Evolutionary conservation across 2,113 vertebrate genomes (phyloP), one percentile per base, ranked within the genome.

Genomic region (Neofelis nebulosa): DNA sequence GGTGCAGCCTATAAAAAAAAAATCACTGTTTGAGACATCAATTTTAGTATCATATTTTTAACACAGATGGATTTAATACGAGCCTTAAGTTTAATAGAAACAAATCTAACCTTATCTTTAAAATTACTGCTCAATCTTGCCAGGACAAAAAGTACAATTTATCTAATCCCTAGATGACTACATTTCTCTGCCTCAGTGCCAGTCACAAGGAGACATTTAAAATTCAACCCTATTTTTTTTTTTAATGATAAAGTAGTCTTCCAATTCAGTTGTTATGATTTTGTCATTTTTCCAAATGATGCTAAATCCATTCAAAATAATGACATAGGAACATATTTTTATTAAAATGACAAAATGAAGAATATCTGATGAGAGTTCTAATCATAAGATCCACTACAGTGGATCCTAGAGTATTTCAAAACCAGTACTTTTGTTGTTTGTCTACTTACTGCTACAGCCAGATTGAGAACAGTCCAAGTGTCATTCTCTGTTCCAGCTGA

Each of bases 401-500:
- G 1, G 11, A 6, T 48, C 16, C 9, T 33, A 38, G 9, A 68
- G 33, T 31, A 61, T 86, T 74, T 91, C n/a, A 48, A 90, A 82
- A 83, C 1, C 65, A n/a, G 1, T 15, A 19, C 11, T 71, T 38
- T 2, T 16, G 27, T 27, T 10, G 10, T 63, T 89, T 27, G 36
- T 41, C 31, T 95, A 99, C 99, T 99, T 99, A 99, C 99, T 78
- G 98, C 99, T 91, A 99, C 99, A 88, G 98, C 99, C 41, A 99
- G 98, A 95, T 99, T 99, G 92, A 99, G 98, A 14, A 99, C 79
- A 0, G 99, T 99, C 98, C 99, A 9, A 0, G 0, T 95, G 94
- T 99, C 99, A 0, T 99, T 91, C 97, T 99, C 99, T 29, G 99
- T 2, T 61, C 99, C 99, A 86, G 99, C 63, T 0, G 99, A 99